phyloP scores from a whole-genome alignment of 1,140 invertebrate species.

The Hyposmocoma kahamanoa region DNA sequence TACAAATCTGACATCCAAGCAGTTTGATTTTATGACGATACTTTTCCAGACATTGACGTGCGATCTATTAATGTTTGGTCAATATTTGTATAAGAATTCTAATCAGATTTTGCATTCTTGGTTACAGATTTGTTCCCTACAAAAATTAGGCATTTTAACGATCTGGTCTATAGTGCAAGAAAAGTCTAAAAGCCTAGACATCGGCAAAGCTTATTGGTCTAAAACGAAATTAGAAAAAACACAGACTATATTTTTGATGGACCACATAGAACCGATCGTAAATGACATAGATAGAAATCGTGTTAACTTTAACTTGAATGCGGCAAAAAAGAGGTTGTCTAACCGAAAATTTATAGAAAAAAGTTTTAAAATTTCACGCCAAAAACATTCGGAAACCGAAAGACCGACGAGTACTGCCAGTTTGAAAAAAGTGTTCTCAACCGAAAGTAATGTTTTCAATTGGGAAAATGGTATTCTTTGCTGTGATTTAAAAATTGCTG shows the following conservation, averaged over 20 bases:
- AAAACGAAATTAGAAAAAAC: conserved; percentile 50
- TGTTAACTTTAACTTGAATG: conserved; percentile 41
- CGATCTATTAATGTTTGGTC: too few relatives aligned
- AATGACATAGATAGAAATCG: background rate
- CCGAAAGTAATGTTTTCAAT: conserved; percentile 17
- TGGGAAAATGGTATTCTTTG: conserved; percentile 40
- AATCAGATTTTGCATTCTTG: too few relatives aligned
- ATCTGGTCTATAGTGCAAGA: conserved; percentile 62
- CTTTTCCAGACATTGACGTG: too few relatives aligned
- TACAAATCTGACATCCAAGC: too few relatives aligned
- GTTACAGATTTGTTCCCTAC: conserved; percentile 53
- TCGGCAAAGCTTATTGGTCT: conserved; percentile 58
- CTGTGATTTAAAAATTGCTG: conserved; percentile 45
- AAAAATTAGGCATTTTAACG: conserved; percentile 47
- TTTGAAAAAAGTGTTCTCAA: conserved; percentile 20
- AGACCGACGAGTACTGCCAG: conserved; percentile 46
- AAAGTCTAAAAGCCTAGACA: conserved; percentile 30
- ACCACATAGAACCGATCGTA: conserved; percentile 24
- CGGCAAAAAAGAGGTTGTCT: conserved; percentile 42
- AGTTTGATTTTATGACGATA: too few relatives aligned
- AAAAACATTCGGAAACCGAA: conserved; percentile 13
- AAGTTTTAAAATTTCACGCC: conserved; percentile 15
- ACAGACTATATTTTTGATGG: conserved; percentile 37
- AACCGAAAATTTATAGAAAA: conserved; percentile 34
- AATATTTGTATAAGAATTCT: too few relatives aligned